Evolutionary conservation across 1,140 invertebrate genomes (phyloP), one percentile per base, ranked within the genome.

Genomic region (Pseudomyrmex concolor): DNA sequence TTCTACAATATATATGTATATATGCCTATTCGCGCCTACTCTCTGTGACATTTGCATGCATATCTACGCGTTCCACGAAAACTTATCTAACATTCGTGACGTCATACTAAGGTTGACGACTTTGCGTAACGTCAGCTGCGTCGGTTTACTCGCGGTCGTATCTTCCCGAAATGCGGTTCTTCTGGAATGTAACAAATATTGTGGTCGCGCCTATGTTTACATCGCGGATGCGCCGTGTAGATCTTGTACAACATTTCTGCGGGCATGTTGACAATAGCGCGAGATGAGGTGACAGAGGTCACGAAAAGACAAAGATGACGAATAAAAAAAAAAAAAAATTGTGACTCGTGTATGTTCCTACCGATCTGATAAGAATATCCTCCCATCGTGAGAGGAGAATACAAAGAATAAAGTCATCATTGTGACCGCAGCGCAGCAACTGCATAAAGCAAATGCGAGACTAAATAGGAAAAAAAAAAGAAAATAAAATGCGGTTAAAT

Each of bases 181-280:
- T 10, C 45, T 43, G 68, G 45, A 72, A 81, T 72, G n/a, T 73
- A 81, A 60, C 63, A 43, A 67, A 45, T 22, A 19, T 57, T 34
- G 45, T 25, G 50, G 22, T 34, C 67, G 45, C 54, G 57, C 19
- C 55, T 55, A 62, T 51, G 34, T 34, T 50, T 60, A 70, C 9
- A 17, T 48, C 4, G 34, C 9, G n/a, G n/a, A 66, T 74, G 72
- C 45, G 51, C 22, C 50, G 25, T n/a, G 12, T 57, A 68, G 57
- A 71, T 62, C 57, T 72, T 73, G 68, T 17, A 55, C 66, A 71
- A 81, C 55, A 22, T 62, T 62, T 76, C 66, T 73, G 57, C 68
- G 67, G 10, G 13, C 19, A 19, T 22, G 63, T 70, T 70, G 17
- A 51, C 66, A 12, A n/a, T 19, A 48, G 25, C 45, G 68, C 55